phyloP scores from a whole-genome alignment of 2,113 vertebrate genomes.

The Elephas maximus region DNA sequence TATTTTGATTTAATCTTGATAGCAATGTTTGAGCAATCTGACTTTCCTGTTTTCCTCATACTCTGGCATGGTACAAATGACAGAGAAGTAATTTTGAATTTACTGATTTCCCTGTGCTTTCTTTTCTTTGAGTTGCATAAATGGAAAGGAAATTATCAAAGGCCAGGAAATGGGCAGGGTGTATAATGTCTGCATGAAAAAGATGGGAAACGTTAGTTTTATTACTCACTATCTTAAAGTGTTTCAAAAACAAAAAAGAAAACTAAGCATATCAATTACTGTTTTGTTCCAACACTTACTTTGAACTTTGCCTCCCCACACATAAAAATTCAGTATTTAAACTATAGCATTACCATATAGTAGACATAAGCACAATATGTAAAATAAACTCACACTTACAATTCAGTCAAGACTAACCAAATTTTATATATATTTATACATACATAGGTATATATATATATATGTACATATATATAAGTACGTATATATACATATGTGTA shows the following conservation, averaged over 20 bases:
- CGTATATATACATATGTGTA: too few relatives aligned
- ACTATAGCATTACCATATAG: neutral
- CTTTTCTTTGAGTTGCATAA: neutral
- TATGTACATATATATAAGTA: too few relatives aligned
- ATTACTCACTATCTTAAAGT: conserved; percentile 6
- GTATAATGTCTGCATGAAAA: neutral
- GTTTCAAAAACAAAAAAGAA: neutral
- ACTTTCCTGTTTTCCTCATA: neutral
- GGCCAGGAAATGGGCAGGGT: neutral
- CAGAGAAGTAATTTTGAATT: conserved; percentile 37
- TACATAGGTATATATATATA: neutral
- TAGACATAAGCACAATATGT: neutral
- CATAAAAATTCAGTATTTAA: neutral
- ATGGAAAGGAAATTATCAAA: neutral
- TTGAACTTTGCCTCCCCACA: neutral
- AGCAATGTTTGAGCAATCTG: neutral
- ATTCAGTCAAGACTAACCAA: neutral
- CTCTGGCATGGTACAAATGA: neutral
- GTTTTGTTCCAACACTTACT: neutral
- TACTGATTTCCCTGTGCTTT: neutral
- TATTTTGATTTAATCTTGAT: neutral
- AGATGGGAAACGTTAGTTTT: neutral
- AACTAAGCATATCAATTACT: neutral
- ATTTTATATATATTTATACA: neutral
- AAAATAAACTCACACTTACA: neutral